Evolutionary conservation across 2,113 vertebrate species (phyloP).

Genomic region (Tachysurus fulvidraco): DNA sequence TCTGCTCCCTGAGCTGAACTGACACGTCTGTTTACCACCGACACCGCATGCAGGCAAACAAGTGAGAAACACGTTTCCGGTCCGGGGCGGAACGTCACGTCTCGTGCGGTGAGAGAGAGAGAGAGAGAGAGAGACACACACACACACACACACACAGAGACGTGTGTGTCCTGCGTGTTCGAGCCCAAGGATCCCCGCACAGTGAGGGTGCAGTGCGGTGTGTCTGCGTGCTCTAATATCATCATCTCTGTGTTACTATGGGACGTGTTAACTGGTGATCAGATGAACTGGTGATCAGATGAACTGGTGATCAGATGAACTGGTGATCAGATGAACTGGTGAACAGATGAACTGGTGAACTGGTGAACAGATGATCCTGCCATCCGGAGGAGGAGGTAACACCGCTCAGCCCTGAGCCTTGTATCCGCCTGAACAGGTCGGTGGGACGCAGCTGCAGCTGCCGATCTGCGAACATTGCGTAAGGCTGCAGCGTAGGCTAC

Average conservation of each 20-base stretch:
- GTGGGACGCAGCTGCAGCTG: conserved; percentile 57
- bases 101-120: not conserved
- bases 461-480: conserved; percentile 60
- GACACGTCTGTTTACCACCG: conserved; percentile 64
- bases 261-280: no score
- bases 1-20: conserved; percentile 41
- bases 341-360: no score
- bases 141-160: conserved; percentile 50
- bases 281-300: not conserved
- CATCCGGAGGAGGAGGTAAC: not conserved
- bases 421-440: not conserved
- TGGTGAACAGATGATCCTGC: not conserved
- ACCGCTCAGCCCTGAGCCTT: not conserved
- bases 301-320: not conserved
- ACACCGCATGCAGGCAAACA: conserved; percentile 68
- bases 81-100: conserved; percentile 65
- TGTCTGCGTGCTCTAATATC: conserved; percentile 69
- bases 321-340: no score
- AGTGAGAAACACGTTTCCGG: conserved; percentile 63
- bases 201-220: conserved; percentile 62
- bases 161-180: conserved; percentile 76
- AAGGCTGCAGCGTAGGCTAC: conserved; percentile 68
- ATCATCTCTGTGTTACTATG: no score
- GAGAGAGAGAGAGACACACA: not conserved
- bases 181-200: conserved; percentile 71